A percentile compares a stretch with the other conserved stretches of the same genome.
These are phyloP conservation scores for Scarus forsteni DNA, from an alignment of 2,797 vertebrate species.

Conservation along the genomic window DNA sequence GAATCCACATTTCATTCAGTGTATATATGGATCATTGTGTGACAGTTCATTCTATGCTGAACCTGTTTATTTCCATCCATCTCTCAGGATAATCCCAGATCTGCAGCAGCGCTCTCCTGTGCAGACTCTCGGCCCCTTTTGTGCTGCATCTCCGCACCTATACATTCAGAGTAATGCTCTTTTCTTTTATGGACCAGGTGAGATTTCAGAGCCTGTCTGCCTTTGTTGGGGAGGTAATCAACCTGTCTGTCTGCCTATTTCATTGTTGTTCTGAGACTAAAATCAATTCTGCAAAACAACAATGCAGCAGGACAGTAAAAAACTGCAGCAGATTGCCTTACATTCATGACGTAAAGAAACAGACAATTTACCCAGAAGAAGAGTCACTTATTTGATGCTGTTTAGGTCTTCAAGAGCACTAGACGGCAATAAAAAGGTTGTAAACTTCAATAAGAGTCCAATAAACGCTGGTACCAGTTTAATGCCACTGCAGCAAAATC, in stretches of 20 bases:
- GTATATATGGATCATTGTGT: conserved; percentile 54
- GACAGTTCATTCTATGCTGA: conserved; percentile 52
- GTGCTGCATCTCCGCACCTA: conserved; percentile 8
- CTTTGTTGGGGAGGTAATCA: conserved; percentile 47
- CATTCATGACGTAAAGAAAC: not conserved
- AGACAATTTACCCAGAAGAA: conserved; percentile 10
- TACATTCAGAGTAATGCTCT: conserved; percentile 26
- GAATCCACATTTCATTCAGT: conserved; percentile 53
- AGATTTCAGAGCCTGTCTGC: conserved; percentile 32
- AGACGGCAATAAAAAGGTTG: no score
- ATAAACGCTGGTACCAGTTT: no score
- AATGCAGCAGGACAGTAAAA: conserved; percentile 42
- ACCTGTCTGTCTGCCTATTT: conserved; percentile 32
- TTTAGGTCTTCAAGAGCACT: not conserved
- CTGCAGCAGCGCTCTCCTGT: conserved; percentile 12
- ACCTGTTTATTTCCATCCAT: conserved; percentile 50
- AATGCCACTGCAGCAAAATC: no score
- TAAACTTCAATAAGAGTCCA: no score
- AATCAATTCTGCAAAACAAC: conserved; percentile 50
- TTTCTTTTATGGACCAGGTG: conserved; percentile 45
- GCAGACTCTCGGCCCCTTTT: conserved; percentile 1
- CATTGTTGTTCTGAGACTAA: conserved; percentile 39
- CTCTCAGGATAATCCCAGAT: conserved; percentile 37
- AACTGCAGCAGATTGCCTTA: conserved; percentile 35
- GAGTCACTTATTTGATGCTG: not conserved